Evolutionary conservation across 2,888 invertebrate genomes (phyloP), one percentile per base, ranked within the genome.

Genomic region (Melanotus villosus): DNA sequence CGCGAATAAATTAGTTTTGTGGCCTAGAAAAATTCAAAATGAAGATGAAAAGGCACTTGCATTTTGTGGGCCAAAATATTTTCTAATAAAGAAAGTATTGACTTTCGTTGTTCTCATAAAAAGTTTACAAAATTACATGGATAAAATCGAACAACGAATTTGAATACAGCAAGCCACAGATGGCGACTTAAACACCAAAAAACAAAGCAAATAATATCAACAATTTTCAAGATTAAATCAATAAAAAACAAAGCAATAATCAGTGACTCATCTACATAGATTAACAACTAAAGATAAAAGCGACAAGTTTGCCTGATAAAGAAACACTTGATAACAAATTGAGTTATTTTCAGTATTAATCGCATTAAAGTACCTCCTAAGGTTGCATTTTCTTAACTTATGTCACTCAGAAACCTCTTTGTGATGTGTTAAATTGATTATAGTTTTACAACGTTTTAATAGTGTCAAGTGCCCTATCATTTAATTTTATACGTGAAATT

Each of bases 401-500:
- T 38, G 12, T 18, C 23, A 14, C 36, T 38, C 7, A 7, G 38
- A 57, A 38, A n/a, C 36, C 36, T n/a, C n/a, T 38, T 57, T 38
- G n/a, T 23, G n/a, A 19, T n/a, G 36, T 12, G 21, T n/a, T 57
- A 57, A 57, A 38, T 36, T 21, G 36, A 56, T 56, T 56, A 56
- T 56, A 30, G 30, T 50, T 30, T 50, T 30, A 50, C n/a, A 32
- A 52, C 23, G 32, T 52, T 32, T n/a, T 47, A 45, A 12, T 34
- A 14, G n/a, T 26, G 26, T 19, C n/a, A 32, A 45, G 59, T 47
- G 59, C 32, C 19, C 32, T 38, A 47, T 14, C 12, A 14, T 23
- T 38, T 9, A 23, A 21, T 62, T 32, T 14, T 16, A 32, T 32
- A 43, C 47, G 32, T 45, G 19, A 41, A 43, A 66, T 64, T 71